A percentile compares a stretch with the other conserved stretches of the same genome.
These are phyloP conservation scores for Nebria ingens DNA, from an alignment of 1,140 invertebrate genomes.

Conservation along the genomic window DNA sequence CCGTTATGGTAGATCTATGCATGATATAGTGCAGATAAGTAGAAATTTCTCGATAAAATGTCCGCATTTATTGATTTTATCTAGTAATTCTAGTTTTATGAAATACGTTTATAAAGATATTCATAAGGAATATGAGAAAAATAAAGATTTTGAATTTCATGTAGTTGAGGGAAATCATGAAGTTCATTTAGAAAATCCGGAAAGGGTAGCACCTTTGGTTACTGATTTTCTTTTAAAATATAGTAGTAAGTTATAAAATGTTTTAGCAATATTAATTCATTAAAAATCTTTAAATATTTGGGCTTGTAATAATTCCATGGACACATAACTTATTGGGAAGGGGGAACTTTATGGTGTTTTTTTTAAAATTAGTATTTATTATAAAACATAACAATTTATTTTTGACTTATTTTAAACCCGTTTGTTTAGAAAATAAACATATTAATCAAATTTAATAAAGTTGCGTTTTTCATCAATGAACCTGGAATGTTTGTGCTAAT, in stretches of 20 bases:
- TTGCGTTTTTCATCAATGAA: no score
- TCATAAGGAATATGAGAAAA: constrained; percentile 17
- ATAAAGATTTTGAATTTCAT: constrained; percentile 25
- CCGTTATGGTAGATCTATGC: constrained; percentile 16
- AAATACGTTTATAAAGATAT: neutral
- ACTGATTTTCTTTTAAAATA: constrained; percentile 32
- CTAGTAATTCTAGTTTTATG: constrained; percentile 8
- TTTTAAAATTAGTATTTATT: no score
- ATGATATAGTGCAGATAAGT: constrained; percentile 27
- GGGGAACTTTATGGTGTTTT: no score
- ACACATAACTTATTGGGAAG: no score
- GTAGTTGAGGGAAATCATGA: constrained; percentile 50
- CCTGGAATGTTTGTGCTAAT: no score
- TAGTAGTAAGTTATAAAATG: constrained; percentile 21
- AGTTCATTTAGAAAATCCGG: constrained; percentile 49
- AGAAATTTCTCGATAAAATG: constrained; percentile 22
- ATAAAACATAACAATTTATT: no score
- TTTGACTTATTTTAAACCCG: no score
- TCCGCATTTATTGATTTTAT: constrained; percentile 30
- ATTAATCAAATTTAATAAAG: no score
- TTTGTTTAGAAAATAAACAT: no score
- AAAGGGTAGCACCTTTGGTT: constrained; percentile 37
- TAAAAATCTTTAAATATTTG: no score
- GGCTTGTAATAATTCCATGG: no score
- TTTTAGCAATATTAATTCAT: no score